These are phyloP conservation scores for Tympanuchus pallidicinctus DNA, from an alignment of 2,113 vertebrate genomes.

Conservation along the genomic window DNA sequence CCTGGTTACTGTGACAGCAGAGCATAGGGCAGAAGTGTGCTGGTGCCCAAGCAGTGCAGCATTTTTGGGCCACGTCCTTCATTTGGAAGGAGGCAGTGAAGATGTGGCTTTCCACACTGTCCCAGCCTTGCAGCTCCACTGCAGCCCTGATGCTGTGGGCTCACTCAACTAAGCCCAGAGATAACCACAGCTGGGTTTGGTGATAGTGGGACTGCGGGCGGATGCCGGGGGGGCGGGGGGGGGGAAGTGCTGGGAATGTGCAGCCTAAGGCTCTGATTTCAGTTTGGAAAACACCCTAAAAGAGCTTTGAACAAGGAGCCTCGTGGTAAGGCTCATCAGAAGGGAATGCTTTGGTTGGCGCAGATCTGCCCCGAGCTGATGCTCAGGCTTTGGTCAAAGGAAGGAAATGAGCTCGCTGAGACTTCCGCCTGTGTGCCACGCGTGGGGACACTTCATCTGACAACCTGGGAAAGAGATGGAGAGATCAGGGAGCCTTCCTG, in stretches of 20 bases:
- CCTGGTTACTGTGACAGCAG: constrained; percentile 29
- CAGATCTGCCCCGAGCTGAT: neutral
- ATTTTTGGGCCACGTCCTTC: neutral
- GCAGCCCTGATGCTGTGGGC: neutral
- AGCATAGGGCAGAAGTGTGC: neutral
- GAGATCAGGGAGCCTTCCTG: neutral
- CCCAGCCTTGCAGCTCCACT: neutral
- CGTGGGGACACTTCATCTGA: neutral
- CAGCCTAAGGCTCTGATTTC: rapidly evolving
- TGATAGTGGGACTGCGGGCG: neutral
- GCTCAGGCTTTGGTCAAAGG: neutral
- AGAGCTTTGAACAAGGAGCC: neutral
- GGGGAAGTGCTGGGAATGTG: neutral
- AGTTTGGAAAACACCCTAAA: neutral
- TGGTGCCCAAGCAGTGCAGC: rapidly evolving
- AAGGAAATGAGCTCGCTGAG: neutral
- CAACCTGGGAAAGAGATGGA: neutral
- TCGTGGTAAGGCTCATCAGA: neutral
- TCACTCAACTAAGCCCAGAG: neutral
- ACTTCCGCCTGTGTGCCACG: neutral
- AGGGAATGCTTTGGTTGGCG: neutral
- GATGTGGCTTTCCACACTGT: neutral
- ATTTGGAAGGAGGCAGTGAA: neutral
- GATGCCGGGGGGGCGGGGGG: neutral
- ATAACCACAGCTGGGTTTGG: constrained; percentile 19